Conservation (phyloP, 2,888 invertebrate genomes). For the Atethmia centrago region DNA sequence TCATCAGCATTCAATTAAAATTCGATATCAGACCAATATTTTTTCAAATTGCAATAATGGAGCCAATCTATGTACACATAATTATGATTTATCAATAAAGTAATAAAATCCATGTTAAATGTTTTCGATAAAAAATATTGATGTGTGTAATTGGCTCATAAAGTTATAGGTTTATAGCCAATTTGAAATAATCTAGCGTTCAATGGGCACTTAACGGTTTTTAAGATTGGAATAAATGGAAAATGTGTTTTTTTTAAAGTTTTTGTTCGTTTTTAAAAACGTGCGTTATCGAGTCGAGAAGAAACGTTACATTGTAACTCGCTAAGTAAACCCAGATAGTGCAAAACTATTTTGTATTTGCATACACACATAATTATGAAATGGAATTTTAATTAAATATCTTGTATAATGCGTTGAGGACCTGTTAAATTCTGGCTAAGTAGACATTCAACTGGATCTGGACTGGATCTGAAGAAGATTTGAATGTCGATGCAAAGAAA, state of each 20-base stretch:
- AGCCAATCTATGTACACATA: slow-evolving; percentile 51
- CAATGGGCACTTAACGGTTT: slow-evolving; percentile 25
- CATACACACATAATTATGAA: slow-evolving; percentile 10
- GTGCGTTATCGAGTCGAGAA: background rate
- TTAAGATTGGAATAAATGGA: slow-evolving; percentile 22
- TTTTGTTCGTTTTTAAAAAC: slow-evolving; percentile 11
- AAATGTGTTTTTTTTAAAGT: slow-evolving; percentile 4
- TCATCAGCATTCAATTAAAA: slow-evolving; percentile 39
- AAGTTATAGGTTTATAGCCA: slow-evolving; percentile 43
- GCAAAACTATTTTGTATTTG: slow-evolving; percentile 2
- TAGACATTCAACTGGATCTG: slow-evolving; percentile 1
- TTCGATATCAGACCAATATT: background rate
- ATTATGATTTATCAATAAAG: slow-evolving; percentile 53
- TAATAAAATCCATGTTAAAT: slow-evolving; percentile 50
- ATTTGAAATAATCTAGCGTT: slow-evolving; percentile 46
- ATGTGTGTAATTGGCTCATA: slow-evolving; percentile 47
- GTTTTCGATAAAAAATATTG: slow-evolving; percentile 50
- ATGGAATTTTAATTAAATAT: slow-evolving; percentile 24
- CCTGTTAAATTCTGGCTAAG: slow-evolving; percentile 8
- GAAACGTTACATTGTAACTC: background rate
- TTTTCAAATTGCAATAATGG: slow-evolving; percentile 15
- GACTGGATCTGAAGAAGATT: background rate
- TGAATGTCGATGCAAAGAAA: background rate
- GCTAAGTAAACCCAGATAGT: background rate
- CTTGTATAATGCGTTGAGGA: background rate